Base-by-base conservation (phyloP, 1,140 invertebrate species). In the Apis cerana region DNA sequence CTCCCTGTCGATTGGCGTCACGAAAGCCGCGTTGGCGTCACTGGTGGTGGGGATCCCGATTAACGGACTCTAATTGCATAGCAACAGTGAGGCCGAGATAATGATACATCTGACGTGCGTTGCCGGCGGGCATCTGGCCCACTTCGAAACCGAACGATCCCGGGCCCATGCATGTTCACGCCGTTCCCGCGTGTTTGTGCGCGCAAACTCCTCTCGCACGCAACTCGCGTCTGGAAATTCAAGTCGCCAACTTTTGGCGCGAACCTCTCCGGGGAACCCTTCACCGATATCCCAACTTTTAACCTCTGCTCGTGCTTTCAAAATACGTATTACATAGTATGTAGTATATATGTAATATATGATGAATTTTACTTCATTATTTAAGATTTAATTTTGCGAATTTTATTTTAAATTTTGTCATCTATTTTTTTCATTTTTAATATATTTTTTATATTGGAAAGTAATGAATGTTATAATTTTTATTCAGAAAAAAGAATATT, bases 11-110 rank as follows among this genome's bases (percentile, higher is more conserved):
- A 27, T 61, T 80, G 84, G 81, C 72, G 70, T 75, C 79, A 67
- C 59, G 81, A 74, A 83, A 69, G 70, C 56, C 87, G 83, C 79
- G 80, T 80, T 78, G 83, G 85, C 85, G 70, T 87, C 78, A 84
- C 61, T 43, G 33, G 48, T 62, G 78, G 83, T 80, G 83, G 86
- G 85, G 86, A 88, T 83, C 67, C 87, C 91, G 92, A 93, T 93
- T 93, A 93, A 93, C 92, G 91, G 92, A 87, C 90, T 92, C 91
- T 93, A 93, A 93, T 93, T 93, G 92, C 92, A 93, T 93, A 91
- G 92, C 92, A 93, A 93, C 92, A 93, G 92, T 90, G 90, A 93
- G 91, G 82, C 89, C 87, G 89, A 92, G 92, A 93, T 93, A 93
- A 93, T 93, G 91, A 93, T 93, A 93, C 88, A 91, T 92, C 91